Conservation (phyloP, 2,113 vertebrate species). For the Stigmatopora argus region DNA sequence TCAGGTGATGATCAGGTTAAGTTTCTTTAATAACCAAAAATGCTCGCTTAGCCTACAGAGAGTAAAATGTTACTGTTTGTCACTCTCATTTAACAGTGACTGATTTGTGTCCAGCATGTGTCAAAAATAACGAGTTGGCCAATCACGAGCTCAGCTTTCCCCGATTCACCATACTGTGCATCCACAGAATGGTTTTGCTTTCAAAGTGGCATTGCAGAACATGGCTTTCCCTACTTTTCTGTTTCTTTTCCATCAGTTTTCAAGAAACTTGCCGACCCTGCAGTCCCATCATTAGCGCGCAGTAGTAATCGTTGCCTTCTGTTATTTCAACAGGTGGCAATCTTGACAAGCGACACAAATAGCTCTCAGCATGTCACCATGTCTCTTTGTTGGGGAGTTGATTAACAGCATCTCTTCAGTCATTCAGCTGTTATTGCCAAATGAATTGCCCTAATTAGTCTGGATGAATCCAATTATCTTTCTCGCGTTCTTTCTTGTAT, state of each 20-base stretch:
- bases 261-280: neutral
- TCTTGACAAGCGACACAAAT: neutral
- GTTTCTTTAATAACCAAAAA: too few relatives aligned
- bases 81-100: neutral
- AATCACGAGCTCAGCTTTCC: neutral
- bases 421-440: constrained; percentile 10
- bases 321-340: neutral
- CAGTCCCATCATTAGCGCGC: neutral
- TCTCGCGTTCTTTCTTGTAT: constrained; percentile 3
- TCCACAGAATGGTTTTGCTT: neutral
- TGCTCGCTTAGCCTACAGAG: neutral
- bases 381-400: constrained; percentile 14
- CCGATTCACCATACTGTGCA: neutral
- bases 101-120: neutral
- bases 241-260: neutral
- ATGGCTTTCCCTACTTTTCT: neutral
- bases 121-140: constrained; percentile 1
- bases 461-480: constrained; percentile 9
- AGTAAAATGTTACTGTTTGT: neutral
- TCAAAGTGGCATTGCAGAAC: neutral
- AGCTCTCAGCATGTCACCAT: constrained; percentile 9
- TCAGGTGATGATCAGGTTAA: too few relatives aligned
- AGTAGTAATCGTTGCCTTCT: neutral
- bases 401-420: constrained; percentile 6
- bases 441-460: constrained; percentile 20